Evolutionary conservation across 2,113 vertebrate genomes (phyloP), one percentile per base, ranked within the genome.

Genomic region (Phyllostomus discolor): DNA sequence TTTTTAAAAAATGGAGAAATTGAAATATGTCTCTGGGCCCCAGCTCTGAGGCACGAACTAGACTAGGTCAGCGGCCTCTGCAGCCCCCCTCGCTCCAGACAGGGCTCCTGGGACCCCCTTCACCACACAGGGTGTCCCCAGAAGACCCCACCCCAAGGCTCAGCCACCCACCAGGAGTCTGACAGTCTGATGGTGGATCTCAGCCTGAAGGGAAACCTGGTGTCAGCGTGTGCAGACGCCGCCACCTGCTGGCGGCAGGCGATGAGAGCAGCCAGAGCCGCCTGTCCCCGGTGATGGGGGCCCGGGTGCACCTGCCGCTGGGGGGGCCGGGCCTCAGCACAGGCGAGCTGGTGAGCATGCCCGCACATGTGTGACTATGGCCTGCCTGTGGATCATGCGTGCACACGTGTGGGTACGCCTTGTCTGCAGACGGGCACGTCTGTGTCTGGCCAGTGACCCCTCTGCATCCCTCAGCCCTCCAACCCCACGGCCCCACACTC

Each of bases 241-340:
- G 85, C 97, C 96, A 97, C 89, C 97, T 98, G 96, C 96, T 96
- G 97, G 96, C 46, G 1, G 2, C 20, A 64, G 4, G 2, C 24
- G 28, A 75, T 79, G 24, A 96, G 24, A 43, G 73, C 96, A 88
- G 52, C 66, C 38, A 0, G 41, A 4, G 0, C 54, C 38, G 1
- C 52, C 31, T 1, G 4, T 62, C 26, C 48, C 15, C 19, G 6
- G 66, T 3, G 50, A 19, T 0, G 31, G 26, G 15, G 35, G 28
- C 8, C 0, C 0, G 17, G 70, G 46, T 5, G 50, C 62, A 15
- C 72, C 78, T 35, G 73, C 78, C 24, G 4, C 26, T 24, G 43
- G 15, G 14, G 62, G 24, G 9, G 17, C 17, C 0, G 7, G 46
- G 50, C 1, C 67, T 12, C 7, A 35, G 38, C 15, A 5, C 4